These are phyloP conservation scores for Capitulum mitella DNA, from an alignment of 2,888 invertebrate genomes.

Conservation along the genomic window DNA sequence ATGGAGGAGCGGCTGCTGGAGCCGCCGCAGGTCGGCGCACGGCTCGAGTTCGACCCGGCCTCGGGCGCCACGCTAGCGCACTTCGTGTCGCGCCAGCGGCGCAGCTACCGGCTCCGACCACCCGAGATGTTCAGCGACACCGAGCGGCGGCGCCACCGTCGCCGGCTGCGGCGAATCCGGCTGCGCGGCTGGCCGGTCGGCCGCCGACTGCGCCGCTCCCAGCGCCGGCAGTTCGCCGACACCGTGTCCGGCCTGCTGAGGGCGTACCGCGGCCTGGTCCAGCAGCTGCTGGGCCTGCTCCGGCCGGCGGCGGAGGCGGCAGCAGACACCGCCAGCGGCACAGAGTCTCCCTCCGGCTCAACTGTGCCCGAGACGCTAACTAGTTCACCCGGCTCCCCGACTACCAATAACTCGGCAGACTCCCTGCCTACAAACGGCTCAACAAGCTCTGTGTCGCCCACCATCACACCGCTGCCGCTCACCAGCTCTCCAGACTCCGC, in stretches of 20 bases:
- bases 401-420: no score
- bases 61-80: slow-evolving; percentile 11
- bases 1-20: background rate
- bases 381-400: no score
- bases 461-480: no score
- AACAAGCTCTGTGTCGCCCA: no score
- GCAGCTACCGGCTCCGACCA: slow-evolving; percentile 9
- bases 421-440: no score
- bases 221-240: background rate
- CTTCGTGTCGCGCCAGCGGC: slow-evolving; percentile 15
- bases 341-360: background rate
- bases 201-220: background rate
- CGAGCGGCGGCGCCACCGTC: slow-evolving; percentile 19
- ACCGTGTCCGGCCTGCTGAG: background rate
- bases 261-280: slow-evolving; percentile 26
- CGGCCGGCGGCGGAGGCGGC: background rate
- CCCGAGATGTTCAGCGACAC: background rate
- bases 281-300: background rate
- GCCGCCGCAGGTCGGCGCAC: slow-evolving; percentile 3
- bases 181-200: background rate
- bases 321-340: background rate
- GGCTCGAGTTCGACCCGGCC: slow-evolving; percentile 11
- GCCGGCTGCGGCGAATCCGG: background rate
- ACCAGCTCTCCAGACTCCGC: no score
- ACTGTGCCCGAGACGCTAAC: no score